These are phyloP conservation scores for Gobius niger DNA, from an alignment of 2,113 vertebrate genomes.

Conservation along the genomic window DNA sequence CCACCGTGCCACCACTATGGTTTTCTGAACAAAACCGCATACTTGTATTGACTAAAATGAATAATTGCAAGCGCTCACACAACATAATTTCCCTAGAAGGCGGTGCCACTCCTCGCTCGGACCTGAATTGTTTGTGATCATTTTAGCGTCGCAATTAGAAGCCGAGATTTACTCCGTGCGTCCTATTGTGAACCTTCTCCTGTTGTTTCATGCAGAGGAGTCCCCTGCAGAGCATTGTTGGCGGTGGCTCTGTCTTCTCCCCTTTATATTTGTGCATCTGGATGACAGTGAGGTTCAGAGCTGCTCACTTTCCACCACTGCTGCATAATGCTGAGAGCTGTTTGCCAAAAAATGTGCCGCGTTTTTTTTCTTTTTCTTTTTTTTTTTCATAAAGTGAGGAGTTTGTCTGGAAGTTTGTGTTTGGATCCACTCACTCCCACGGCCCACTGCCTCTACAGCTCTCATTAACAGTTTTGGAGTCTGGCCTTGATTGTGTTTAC, in stretches of 20 bases:
- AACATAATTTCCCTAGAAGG: too few species aligned
- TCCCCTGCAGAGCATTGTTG: background rate
- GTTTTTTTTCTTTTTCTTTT: background rate
- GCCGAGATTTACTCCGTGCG: background rate
- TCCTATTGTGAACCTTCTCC: background rate
- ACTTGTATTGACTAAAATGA: too few species aligned
- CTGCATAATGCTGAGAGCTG: background rate
- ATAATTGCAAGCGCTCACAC: too few species aligned
- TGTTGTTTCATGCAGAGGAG: background rate
- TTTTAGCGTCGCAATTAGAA: background rate
- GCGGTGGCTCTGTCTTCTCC: background rate
- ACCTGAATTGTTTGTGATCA: background rate
- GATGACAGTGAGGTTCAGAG: constrained; percentile 8
- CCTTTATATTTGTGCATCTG: background rate
- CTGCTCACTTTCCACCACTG: background rate
- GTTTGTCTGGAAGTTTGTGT: constrained; percentile 9
- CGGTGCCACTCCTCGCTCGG: too few species aligned
- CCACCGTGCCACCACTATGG: too few species aligned
- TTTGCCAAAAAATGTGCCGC: constrained; percentile 3
- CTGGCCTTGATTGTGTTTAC: constrained; percentile 9
- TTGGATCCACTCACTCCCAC: background rate
- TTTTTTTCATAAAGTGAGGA: constrained; percentile 1
- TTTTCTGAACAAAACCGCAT: too few species aligned
- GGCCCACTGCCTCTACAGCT: background rate
- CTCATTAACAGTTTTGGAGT: background rate